These are phyloP conservation scores for Aldrovandia affinis DNA, from an alignment of 2,797 vertebrate species.

Conservation along the genomic window DNA sequence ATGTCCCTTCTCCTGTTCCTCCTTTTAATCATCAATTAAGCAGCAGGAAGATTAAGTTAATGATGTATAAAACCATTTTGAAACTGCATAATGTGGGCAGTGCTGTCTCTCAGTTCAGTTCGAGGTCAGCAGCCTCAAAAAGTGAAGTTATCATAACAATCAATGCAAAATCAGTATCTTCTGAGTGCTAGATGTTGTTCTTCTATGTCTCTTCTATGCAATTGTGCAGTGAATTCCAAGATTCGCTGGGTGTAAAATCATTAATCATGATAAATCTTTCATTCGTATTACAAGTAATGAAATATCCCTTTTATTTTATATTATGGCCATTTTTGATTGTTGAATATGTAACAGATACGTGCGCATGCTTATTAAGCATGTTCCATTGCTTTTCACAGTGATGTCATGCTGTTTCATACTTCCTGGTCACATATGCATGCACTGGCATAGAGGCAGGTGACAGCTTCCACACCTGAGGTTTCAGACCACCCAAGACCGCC, in stretches of 20 bases:
- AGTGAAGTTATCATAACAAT: neutral
- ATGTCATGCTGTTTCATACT: no score
- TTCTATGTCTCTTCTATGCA: neutral
- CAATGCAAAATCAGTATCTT: neutral
- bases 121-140: neutral
- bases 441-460: neutral
- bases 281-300: neutral
- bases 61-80: slow-evolving; percentile 8
- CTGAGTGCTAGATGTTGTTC: neutral
- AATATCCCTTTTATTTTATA: neutral
- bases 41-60: neutral
- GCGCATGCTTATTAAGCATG: neutral
- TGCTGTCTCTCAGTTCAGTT: neutral
- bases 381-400: neutral
- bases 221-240: neutral
- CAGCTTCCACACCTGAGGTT: neutral
- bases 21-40: slow-evolving; percentile 15
- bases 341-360: neutral
- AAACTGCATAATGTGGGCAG: neutral
- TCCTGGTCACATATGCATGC: neutral
- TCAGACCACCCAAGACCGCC: neutral
- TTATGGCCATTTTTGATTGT: neutral
- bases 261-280: no score
- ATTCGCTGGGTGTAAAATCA: neutral
- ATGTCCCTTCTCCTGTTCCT: neutral